These are phyloP conservation scores for Lampropteryx suffumata DNA, from an alignment of 2,888 invertebrate species.

Conservation along the genomic window DNA sequence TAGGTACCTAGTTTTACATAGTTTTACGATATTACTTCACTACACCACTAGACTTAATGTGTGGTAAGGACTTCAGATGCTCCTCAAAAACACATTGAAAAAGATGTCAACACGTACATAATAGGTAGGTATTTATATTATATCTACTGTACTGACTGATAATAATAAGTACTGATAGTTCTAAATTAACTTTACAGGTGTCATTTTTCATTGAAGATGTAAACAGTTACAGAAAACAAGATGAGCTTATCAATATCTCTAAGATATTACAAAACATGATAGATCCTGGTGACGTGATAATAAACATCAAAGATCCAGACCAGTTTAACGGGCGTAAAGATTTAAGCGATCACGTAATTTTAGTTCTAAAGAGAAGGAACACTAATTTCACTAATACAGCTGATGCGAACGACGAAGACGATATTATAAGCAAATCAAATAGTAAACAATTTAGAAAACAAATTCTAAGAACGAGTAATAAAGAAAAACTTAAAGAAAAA, in stretches of 20 bases:
- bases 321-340: background rate
- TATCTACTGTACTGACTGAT: no score
- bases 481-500: background rate
- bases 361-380: background rate
- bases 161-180: no score
- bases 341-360: background rate
- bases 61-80: no score
- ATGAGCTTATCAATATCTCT: background rate
- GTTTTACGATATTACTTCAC: no score
- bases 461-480: background rate
- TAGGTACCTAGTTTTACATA: no score
- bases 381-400: background rate
- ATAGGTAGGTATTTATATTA: no score
- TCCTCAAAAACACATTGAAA: no score
- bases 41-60: no score
- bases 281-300: background rate
- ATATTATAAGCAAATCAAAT: background rate
- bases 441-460: background rate
- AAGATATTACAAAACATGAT: background rate
- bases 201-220: background rate
- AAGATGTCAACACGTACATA: no score
- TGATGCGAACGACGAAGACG: background rate
- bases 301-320: background rate
- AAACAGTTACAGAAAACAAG: background rate
- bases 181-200: conserved; percentile 1